Base-by-base conservation (phyloP, 2,113 vertebrate species). In the Sinocyclocheilus anophthalmus region DNA sequence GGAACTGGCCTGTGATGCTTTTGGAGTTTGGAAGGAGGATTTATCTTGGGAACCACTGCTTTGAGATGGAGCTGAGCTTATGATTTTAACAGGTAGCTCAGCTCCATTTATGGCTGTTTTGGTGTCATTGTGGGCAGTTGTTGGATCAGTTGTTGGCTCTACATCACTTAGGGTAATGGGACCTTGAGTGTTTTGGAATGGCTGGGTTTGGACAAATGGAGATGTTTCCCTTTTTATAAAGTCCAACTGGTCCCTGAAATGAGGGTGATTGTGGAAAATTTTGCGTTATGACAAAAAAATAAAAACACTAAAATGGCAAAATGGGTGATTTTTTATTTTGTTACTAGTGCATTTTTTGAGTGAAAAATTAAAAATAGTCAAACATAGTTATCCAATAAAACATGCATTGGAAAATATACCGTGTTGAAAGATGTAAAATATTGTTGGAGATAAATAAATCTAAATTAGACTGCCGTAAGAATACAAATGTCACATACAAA, bases 1-100 rank as follows among this genome's bases (percentile, higher is more conserved):
- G 85, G 97, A 96, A 48, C 95, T 94, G 0, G 96, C 90, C 0
- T 95, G 95, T 82, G 95, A 93, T 90, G 96, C 92, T 86, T 96
- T 96, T 18, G 97, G 95, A 0, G 95, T 96, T 22, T 95, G 93
- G 65, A 92, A 94, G 94, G 92, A 73, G 24, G 94, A 93, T 81
- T 95, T 94, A 1, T 95, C 95, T 22, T 93, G 94, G 0, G 93
- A 78, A 22, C 42, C 93, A 92, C 95, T 94, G 61, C 91, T 92
- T 82, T 94, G 94, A 0, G 94, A 95, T 77, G 94, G 92, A 8
- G 89, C 94, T 0, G 93, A 95, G 5, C 94, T 96, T 76, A 95
- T 90, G 59, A 92, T 92, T 90, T 95, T 96, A 75, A 95, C 94
- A 65, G 95, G 94, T 0, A 92, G 87, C 76, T 96, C 95, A 88